Evolutionary conservation across 2,113 vertebrate species (phyloP).

Genomic region (Anguilla rostrata): DNA sequence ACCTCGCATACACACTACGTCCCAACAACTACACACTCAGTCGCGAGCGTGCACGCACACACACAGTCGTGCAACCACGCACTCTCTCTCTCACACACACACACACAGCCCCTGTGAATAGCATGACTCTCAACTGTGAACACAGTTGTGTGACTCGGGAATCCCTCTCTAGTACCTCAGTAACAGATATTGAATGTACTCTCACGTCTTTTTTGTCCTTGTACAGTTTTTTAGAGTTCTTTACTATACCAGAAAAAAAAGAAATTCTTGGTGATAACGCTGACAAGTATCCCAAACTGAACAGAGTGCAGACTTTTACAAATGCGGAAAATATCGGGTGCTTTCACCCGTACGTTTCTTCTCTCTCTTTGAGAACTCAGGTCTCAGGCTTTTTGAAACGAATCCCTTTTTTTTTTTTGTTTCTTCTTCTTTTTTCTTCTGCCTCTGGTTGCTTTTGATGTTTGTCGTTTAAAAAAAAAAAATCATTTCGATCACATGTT

Average conservation of each 20-base stretch:
- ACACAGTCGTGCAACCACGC: no score
- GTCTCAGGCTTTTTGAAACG: slow-evolving; percentile 36
- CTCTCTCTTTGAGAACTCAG: slow-evolving; percentile 29
- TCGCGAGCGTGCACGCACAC: no score
- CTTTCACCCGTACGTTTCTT: slow-evolving; percentile 32
- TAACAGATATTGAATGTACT: slow-evolving; percentile 85
- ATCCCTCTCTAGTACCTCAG: slow-evolving; percentile 80
- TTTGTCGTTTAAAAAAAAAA: slow-evolving; percentile 33
- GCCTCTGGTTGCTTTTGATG: slow-evolving; percentile 57
- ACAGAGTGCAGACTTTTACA: slow-evolving; percentile 18
- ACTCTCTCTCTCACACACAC: no score
- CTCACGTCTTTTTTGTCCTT: slow-evolving; percentile 62
- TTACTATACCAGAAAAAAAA: slow-evolving; percentile 64
- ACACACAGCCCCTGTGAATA: slow-evolving; percentile 27
- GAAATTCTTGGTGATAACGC: slow-evolving; percentile 48
- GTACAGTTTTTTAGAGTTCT: slow-evolving; percentile 72
- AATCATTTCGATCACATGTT: slow-evolving; percentile 7
- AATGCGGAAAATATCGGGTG: slow-evolving; percentile 20
- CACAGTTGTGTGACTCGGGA: slow-evolving; percentile 68
- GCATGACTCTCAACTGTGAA: slow-evolving; percentile 63
- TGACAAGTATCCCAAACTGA: background rate
- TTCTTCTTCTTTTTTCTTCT: background rate
- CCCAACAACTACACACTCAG: no score
- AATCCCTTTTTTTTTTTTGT: slow-evolving; percentile 29
- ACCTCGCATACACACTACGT: no score